Base-by-base conservation (phyloP, 2,113 vertebrate species). In the Ciconia maguari region DNA sequence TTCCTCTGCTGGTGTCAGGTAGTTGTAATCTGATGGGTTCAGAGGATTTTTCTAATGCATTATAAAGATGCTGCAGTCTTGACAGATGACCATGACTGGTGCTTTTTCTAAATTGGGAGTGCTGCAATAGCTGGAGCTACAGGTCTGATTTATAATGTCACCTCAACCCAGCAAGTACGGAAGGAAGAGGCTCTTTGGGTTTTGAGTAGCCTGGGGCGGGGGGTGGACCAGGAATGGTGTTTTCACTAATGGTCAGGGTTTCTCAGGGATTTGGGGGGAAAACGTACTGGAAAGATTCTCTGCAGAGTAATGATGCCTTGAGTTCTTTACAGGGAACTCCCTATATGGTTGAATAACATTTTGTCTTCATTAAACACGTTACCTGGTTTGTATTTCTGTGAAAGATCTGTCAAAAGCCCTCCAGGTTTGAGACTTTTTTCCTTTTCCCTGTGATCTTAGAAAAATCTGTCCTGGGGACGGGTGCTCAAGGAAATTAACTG, bases 41-140 rank as follows among this genome's bases (percentile, higher is more conserved):
- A 4, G 5, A 6, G 82, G 55, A 18, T 79, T 78, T 76, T 82
- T 90, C 84, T 87, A 26, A 13, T 91, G 91, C 46, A 32, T 76
- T 75, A 30, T 66, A 46, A 71, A 89, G 74, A 90, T 75, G 91
- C 83, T 89, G 49, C 29, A 21, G 57, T 87, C 87, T 61, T 94
- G 91, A 85, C 91, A 71, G 94, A 57, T 36, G 71, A 30, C 74
- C 60, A 0, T 80, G 90, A 46, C 65, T 60, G 68, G 76, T 85
- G 4, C 46, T 92, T 44, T 52, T 60, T 87, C 83, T 89, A 41
- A 75, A 9, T 25, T 44, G 76, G 83, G 72, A 58, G 60, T n/a
- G 69, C 51, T 82, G 77, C 48, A 5, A 6, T 48, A 80, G 92
- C 71, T 41, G 86, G 68, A 90, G 83, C 80, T 62, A 78, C 42